A percentile compares a stretch with the other conserved stretches of the same genome.
Evolutionary conservation across 1,140 invertebrate genomes (phyloP).

Genomic region (Drosophila rhopaloa): DNA sequence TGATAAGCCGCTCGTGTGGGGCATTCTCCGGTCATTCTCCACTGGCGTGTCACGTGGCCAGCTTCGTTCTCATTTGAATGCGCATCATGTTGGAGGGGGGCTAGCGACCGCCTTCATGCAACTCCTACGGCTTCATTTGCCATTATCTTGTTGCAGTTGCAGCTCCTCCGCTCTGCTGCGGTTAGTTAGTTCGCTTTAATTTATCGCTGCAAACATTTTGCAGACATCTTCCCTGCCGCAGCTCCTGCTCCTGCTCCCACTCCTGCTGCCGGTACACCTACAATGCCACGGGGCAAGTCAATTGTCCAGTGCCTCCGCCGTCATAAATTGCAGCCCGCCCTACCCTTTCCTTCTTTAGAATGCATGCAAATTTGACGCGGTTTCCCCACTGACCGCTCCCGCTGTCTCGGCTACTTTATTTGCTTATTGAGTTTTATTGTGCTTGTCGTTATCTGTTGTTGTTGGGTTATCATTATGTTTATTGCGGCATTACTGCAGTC

Average conservation of each 20-base stretch:
- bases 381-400: not conserved
- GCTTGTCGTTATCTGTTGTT: conserved; percentile 52
- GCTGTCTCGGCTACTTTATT: conserved; percentile 43
- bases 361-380: conserved; percentile 66
- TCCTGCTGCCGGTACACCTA: conserved; percentile 34
- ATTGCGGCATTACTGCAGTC: conserved; percentile 60
- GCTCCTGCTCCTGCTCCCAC: conserved; percentile 10
- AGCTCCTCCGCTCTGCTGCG: conserved; percentile 23
- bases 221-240: conserved; percentile 27
- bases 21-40: not conserved
- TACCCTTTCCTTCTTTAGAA: conserved; percentile 9
- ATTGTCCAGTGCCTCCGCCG: conserved; percentile 60
- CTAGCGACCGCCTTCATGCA: conserved; percentile 24
- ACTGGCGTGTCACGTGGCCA: conserved; percentile 34
- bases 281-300: conserved; percentile 78
- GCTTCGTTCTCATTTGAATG: conserved; percentile 63
- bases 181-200: conserved; percentile 76
- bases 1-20: conserved; percentile 19
- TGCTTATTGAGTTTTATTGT: conserved; percentile 74
- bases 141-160: conserved; percentile 62
- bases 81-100: conserved; percentile 40
- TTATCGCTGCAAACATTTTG: conserved; percentile 64
- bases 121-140: conserved; percentile 81
- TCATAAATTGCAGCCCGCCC: conserved; percentile 58
- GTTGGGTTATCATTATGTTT: conserved; percentile 64